Base-by-base conservation (phyloP, 1,140 invertebrate species). In the Philotrypesis tridentata region DNA sequence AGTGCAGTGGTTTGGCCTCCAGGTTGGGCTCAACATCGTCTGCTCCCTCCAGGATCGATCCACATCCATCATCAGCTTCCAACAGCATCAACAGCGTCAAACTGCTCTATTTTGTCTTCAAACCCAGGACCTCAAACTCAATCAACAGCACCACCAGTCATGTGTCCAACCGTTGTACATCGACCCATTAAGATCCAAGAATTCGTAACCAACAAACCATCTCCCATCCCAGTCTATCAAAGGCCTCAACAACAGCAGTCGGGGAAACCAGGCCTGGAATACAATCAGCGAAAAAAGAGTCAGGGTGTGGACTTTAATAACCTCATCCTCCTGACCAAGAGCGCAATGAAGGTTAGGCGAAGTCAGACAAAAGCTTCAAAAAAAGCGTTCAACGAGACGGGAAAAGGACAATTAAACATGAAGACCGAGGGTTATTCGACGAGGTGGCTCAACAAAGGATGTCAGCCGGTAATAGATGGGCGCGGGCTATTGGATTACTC, bases 261-360 rank as follows among this genome's bases (percentile, higher is more conserved):
- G 4, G 48, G 48, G n/a, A 83, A 83, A 71, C 0, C 60, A 0
- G 12, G 8, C n/a, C 74, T 85, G 0, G 90, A 91, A 11, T 89
- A 90, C 27, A n/a, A 82, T 0, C 86, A 88, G 29, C 85, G 88
- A 3, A 83, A 88, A 0, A 91, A 90, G 55, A 88, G 73, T 74
- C 89, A 90, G 23, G 90, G 90, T 0, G 90, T 89, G 0, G 90
- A 91, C 71, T 91, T 91, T 40, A 91, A 88, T 25, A 92, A 92
- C 82, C 82, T 92, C 0, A 92, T 92, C 61, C 65, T 92, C 0
- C 31, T 92, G 37, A 92, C 91, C 1, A 92, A 90, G 48, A 91
- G 84, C 31, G 89, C 87, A 0, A 89, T 91, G 87, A 92, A 91
- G 75, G 86, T 86, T 4, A 85, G 89, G 23, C 82, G 88, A 7